phyloP scores from a whole-genome alignment of 2,797 vertebrate genomes.

The Esox lucius region DNA sequence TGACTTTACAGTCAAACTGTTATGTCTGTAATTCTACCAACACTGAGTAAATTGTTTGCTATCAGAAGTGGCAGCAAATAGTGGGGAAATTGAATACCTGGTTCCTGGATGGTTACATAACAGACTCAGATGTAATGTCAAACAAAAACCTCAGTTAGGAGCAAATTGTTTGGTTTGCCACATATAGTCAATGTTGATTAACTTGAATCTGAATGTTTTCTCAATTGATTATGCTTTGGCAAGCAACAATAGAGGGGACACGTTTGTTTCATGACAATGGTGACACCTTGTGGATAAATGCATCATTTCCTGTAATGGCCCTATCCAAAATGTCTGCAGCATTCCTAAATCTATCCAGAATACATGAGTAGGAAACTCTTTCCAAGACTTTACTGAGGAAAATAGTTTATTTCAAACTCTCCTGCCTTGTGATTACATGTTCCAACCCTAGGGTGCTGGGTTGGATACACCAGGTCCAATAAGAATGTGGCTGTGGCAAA shows the following conservation, averaged over 20 bases:
- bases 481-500: conserved; percentile 10
- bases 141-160: background rate
- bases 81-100: too few relatives aligned
- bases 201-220: background rate
- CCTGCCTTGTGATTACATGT: background rate
- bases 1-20: too few relatives aligned
- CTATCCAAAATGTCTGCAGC: too few relatives aligned
- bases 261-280: background rate
- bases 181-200: background rate
- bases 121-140: background rate
- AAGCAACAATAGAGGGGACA: background rate
- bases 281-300: background rate
- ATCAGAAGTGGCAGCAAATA: too few relatives aligned
- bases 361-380: too few relatives aligned
- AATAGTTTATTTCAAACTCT: too few relatives aligned
- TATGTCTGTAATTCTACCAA: too few relatives aligned
- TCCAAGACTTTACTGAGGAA: too few relatives aligned
- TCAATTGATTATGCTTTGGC: background rate
- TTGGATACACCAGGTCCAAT: background rate
- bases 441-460: conserved; percentile 13
- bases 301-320: background rate
- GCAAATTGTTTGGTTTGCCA: too few relatives aligned
- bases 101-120: too few relatives aligned
- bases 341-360: too few relatives aligned
- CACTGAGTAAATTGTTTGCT: too few relatives aligned